These are phyloP conservation scores for Pao palembangensis DNA, from an alignment of 2,113 vertebrate species.

Conservation along the genomic window DNA sequence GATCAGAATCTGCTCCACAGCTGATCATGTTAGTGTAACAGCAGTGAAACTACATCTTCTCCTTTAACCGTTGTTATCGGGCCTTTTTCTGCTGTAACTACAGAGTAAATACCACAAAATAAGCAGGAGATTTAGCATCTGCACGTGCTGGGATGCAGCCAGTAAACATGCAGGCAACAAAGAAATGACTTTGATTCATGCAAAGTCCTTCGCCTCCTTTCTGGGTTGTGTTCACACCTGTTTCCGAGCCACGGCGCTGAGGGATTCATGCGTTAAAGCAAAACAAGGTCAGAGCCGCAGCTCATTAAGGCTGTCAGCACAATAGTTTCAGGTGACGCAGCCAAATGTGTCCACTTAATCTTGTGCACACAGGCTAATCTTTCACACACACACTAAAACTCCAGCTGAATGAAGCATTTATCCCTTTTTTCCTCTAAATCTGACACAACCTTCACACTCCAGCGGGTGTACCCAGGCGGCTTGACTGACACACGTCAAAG, in stretches of 20 bases:
- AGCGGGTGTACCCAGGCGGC: no score
- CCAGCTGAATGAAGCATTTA: not conserved
- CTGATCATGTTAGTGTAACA: no score
- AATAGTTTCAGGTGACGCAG: not conserved
- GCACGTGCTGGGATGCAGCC: no score
- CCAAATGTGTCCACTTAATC: slow-evolving; percentile 8
- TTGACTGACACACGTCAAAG: no score
- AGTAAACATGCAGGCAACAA: no score
- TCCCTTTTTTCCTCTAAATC: not conserved
- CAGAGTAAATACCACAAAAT: no score
- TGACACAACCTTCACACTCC: not conserved
- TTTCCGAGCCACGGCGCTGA: not conserved
- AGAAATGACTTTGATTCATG: slow-evolving; percentile 1
- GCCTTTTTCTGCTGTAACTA: no score
- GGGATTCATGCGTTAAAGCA: not conserved
- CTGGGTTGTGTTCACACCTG: not conserved
- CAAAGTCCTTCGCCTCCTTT: slow-evolving; percentile 4
- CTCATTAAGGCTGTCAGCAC: slow-evolving; percentile 11
- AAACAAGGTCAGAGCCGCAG: slow-evolving; percentile 7
- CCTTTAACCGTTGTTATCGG: no score
- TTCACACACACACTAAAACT: slow-evolving; percentile 3
- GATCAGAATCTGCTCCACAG: no score
- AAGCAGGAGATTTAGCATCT: no score
- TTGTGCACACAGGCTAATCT: slow-evolving; percentile 2
- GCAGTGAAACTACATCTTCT: no score